Evolutionary conservation across 2,113 vertebrate species (phyloP).

Genomic region (Phalacrocorax carbo): DNA sequence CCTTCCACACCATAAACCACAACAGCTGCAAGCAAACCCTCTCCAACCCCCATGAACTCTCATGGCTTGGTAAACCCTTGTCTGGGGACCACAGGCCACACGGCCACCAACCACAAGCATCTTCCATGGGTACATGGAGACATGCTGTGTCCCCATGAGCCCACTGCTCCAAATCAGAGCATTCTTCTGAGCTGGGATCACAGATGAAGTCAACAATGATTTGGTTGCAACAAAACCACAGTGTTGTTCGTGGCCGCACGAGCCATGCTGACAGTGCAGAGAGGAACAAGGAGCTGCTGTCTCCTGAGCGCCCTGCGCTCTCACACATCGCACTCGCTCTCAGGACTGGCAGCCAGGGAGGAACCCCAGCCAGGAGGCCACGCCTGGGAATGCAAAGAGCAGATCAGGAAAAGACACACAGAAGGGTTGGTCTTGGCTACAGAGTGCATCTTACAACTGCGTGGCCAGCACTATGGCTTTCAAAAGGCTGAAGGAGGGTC

Average conservation of each 20-base stretch:
- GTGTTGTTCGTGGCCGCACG: neutral
- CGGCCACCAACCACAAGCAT: conserved; percentile 24
- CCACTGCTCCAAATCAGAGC: neutral
- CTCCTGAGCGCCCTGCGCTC: neutral
- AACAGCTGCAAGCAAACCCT: neutral
- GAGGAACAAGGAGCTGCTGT: conserved; percentile 28
- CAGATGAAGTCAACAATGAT: neutral
- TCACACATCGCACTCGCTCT: neutral
- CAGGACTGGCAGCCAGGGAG: neutral
- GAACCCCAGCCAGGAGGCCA: neutral
- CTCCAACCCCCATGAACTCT: neutral
- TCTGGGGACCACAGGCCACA: neutral
- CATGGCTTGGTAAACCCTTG: neutral
- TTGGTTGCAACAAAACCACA: neutral
- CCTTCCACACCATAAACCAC: neutral
- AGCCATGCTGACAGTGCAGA: conserved; percentile 13
- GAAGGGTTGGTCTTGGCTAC: neutral
- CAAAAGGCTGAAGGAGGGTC: neutral
- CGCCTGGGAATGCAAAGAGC: neutral
- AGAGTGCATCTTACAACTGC: neutral
- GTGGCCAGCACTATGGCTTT: neutral
- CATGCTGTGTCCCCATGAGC: neutral
- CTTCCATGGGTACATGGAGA: neutral
- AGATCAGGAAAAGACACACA: neutral
- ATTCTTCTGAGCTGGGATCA: conserved; percentile 34